These are phyloP conservation scores for Hymenopus coronatus DNA, from an alignment of 2,888 invertebrate species.

Conservation along the genomic window DNA sequence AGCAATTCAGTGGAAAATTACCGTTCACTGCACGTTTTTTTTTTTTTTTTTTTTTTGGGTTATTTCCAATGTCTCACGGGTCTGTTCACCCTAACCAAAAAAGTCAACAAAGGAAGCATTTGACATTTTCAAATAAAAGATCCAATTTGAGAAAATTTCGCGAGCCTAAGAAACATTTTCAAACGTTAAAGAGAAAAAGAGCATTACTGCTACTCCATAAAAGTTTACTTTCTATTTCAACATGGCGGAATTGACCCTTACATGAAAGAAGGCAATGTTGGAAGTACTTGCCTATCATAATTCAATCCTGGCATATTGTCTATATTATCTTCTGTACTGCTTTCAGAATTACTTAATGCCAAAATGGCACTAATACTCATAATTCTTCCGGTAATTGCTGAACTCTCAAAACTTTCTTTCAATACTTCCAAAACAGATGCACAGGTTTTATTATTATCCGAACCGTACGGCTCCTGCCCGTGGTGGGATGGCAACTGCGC, in stretches of 20 bases:
- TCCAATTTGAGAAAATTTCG: too few species aligned
- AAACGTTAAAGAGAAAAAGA: too few species aligned
- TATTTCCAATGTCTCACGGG: too few species aligned
- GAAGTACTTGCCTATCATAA: constrained; percentile 29
- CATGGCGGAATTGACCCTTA: constrained; percentile 25
- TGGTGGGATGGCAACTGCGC: not conserved
- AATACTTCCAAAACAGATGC: not conserved
- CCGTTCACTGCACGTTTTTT: too few species aligned
- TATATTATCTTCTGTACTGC: constrained; percentile 33
- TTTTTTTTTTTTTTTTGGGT: too few species aligned
- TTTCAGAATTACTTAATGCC: constrained; percentile 33
- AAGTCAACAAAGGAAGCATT: too few species aligned
- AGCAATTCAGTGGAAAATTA: too few species aligned
- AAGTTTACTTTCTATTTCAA: constrained; percentile 19
- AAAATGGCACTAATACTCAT: constrained; percentile 35
- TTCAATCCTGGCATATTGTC: constrained; percentile 33
- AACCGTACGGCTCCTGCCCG: not conserved
- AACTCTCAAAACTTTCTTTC: constrained; percentile 2
- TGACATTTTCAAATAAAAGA: too few species aligned
- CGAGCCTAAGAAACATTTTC: too few species aligned
- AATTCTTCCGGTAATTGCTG: constrained; percentile 21
- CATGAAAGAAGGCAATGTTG: constrained; percentile 2
- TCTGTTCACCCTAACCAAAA: too few species aligned
- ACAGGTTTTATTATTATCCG: not conserved
- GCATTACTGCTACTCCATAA: not conserved